Conservation (phyloP, 2,113 vertebrate genomes). For the Ursus arctos region DNA sequence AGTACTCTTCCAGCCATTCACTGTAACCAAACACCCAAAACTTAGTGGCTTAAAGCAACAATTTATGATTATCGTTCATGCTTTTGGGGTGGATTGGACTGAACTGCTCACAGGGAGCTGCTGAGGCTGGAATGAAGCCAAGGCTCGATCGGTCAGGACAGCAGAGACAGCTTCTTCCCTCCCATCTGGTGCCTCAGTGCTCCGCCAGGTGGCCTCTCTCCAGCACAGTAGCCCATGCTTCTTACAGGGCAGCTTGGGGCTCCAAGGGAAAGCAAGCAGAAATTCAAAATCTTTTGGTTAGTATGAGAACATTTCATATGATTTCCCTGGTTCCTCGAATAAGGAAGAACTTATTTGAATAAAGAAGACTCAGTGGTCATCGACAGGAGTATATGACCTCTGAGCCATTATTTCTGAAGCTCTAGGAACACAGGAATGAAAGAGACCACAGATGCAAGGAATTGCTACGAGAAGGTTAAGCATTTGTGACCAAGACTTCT, state of each 20-base stretch:
- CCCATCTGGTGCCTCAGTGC: rapidly evolving
- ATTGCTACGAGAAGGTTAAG: neutral
- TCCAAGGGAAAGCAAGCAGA: neutral
- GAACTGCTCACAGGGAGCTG: neutral
- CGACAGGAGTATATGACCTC: neutral
- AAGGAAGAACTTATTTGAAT: neutral
- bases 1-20: neutral
- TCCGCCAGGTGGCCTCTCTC: neutral
- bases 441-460: neutral
- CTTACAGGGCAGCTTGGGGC: neutral
- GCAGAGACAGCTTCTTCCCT: neutral
- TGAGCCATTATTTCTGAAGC: neutral
- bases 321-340: neutral
- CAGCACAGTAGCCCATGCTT: neutral
- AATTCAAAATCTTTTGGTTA: neutral
- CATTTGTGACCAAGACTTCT: neutral
- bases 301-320: neutral
- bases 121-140: neutral
- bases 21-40: neutral
- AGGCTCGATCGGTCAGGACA: neutral
- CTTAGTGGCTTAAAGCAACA: neutral
- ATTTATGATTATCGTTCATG: neutral
- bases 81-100: neutral
- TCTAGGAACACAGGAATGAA: neutral
- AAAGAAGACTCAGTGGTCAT: neutral